Evolutionary conservation across 2,797 vertebrate genomes (phyloP).

Genomic region (Falco naumanni): DNA sequence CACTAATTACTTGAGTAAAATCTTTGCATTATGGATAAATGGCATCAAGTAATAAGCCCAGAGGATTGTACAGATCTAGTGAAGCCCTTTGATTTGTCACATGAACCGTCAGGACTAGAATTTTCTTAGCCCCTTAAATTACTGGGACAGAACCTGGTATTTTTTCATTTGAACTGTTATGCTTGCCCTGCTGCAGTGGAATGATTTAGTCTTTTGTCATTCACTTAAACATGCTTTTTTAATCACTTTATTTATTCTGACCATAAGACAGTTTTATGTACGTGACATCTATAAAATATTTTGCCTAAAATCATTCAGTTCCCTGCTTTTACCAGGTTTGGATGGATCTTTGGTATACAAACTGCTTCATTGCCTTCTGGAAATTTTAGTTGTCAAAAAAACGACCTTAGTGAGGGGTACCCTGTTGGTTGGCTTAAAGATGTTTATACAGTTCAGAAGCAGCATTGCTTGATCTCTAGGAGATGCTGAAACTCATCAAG

Average conservation of each 20-base stretch:
- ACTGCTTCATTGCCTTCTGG: neutral
- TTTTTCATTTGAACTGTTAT: neutral
- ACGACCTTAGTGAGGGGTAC: neutral
- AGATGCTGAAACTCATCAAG: slow-evolving; percentile 67
- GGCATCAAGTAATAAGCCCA: neutral
- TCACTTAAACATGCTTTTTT: neutral
- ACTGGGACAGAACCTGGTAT: neutral
- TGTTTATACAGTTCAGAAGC: slow-evolving; percentile 25
- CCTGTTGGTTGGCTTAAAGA: neutral
- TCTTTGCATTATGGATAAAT: neutral
- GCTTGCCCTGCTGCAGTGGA: neutral
- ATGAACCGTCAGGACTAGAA: neutral
- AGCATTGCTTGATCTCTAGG: slow-evolving; percentile 36
- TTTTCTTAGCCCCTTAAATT: neutral
- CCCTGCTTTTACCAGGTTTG: neutral
- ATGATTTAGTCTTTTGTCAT: neutral
- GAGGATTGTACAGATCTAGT: neutral
- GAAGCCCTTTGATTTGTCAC: neutral
- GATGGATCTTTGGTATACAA: neutral
- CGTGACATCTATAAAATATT: neutral
- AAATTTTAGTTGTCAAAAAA: neutral
- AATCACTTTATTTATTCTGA: neutral
- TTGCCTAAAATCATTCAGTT: neutral
- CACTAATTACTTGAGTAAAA: neutral
- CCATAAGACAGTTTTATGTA: neutral